These are phyloP conservation scores for Anoplophora glabripennis DNA, from an alignment of 1,140 invertebrate species.

Conservation along the genomic window DNA sequence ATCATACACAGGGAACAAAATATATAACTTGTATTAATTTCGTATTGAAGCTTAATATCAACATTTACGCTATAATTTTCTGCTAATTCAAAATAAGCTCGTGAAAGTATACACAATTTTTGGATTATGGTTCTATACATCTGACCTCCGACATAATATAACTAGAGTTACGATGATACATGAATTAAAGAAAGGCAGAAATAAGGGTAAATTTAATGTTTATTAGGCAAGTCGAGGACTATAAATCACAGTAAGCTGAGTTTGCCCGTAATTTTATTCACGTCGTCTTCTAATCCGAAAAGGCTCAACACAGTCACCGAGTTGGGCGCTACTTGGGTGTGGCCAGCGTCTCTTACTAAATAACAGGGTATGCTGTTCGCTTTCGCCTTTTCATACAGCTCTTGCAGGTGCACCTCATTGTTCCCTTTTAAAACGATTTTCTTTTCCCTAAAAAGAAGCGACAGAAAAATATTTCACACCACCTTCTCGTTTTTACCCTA, in stretches of 20 bases:
- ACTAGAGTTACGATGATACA: slow-evolving; percentile 4
- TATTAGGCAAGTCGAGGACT: too few relatives aligned
- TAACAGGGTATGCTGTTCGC: slow-evolving; percentile 53
- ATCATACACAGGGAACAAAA: too few relatives aligned
- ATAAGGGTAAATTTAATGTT: too few relatives aligned
- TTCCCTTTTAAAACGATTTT: slow-evolving; percentile 63
- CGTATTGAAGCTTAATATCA: too few relatives aligned
- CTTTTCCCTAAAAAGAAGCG: slow-evolving; percentile 52
- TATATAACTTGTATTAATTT: too few relatives aligned
- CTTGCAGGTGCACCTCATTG: slow-evolving; percentile 54
- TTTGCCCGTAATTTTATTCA: slow-evolving; percentile 52
- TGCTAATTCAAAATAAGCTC: too few relatives aligned
- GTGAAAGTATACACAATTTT: too few relatives aligned
- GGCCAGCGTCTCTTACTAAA: slow-evolving; percentile 61
- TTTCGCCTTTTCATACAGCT: slow-evolving; percentile 54
- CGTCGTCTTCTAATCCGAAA: slow-evolving; percentile 51
- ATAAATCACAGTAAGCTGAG: slow-evolving; percentile 45
- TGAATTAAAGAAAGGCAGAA: neutral
- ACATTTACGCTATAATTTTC: too few relatives aligned
- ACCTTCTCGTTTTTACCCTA: slow-evolving; percentile 47
- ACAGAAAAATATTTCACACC: neutral
- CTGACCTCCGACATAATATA: too few relatives aligned
- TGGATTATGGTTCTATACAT: neutral
- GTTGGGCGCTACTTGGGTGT: slow-evolving; percentile 58
- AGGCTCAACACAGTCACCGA: slow-evolving; percentile 54